These are phyloP conservation scores for Sylvia borin DNA, from an alignment of 2,797 vertebrate species.

Conservation along the genomic window DNA sequence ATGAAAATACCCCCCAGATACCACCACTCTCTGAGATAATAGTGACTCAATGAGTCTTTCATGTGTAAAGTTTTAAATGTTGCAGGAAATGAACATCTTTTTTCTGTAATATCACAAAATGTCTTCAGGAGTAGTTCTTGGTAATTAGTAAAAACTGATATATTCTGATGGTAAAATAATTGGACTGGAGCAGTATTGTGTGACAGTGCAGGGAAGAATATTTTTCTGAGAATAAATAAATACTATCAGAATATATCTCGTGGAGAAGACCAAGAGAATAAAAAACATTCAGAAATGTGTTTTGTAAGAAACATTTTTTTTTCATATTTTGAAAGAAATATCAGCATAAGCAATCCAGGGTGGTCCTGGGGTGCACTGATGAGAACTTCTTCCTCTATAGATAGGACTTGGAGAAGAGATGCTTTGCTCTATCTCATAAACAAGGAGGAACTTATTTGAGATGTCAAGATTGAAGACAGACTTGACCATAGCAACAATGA, in stretches of 20 bases:
- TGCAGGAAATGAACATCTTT: neutral
- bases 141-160: neutral
- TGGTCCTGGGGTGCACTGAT: neutral
- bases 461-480: neutral
- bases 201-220: neutral
- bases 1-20: rapidly evolving
- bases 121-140: neutral
- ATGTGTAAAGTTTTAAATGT: neutral
- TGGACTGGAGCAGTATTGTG: neutral
- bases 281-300: neutral
- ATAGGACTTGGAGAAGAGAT: neutral
- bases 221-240: neutral
- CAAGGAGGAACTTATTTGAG: neutral
- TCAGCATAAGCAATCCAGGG: neutral
- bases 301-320: neutral
- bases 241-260: neutral
- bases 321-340: neutral
- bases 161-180: neutral
- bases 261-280: neutral
- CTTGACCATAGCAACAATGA: neutral
- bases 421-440: neutral
- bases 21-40: neutral
- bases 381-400: neutral
- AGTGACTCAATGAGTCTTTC: neutral
- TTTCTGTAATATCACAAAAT: neutral